phyloP scores from a whole-genome alignment of 2,888 invertebrate genomes.

The Rhagonycha fulva region DNA sequence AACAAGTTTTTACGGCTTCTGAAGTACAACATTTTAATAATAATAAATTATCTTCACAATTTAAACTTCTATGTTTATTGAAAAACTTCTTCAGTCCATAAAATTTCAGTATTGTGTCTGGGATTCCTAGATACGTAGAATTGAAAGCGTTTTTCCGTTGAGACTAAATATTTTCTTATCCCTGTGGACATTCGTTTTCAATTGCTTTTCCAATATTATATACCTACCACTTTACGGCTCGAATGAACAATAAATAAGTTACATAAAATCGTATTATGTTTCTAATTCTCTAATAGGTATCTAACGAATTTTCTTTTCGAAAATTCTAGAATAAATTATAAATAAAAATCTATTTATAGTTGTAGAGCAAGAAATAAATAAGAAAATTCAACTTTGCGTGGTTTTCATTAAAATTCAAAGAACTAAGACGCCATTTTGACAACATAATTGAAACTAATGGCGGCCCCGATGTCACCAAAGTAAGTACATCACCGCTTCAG shows the following conservation, averaged over 20 bases:
- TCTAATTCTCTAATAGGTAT: neutral
- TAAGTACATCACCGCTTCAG: constrained; percentile 47
- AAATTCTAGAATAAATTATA: neutral
- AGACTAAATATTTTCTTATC: constrained; percentile 51
- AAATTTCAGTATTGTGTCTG: constrained; percentile 49
- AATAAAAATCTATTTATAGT: neutral
- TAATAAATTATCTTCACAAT: constrained; percentile 21
- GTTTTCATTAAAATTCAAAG: constrained; percentile 31
- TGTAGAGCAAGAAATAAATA: neutral
- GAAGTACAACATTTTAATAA: constrained; percentile 21
- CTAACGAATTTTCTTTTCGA: neutral
- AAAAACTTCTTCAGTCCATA: constrained; percentile 49
- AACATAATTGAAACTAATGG: constrained; percentile 52
- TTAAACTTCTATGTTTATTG: constrained; percentile 37
- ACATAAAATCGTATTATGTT: neutral
- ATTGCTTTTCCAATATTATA: constrained; percentile 48
- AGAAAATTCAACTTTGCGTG: neutral
- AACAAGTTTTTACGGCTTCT: constrained; percentile 10
- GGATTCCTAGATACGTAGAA: constrained; percentile 47
- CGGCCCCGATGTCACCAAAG: constrained; percentile 47
- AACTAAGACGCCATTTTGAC: constrained; percentile 45
- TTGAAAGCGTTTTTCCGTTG: constrained; percentile 46
- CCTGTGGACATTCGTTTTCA: constrained; percentile 48
- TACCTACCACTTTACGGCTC: constrained; percentile 36
- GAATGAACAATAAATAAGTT: constrained; percentile 38